Conservation (phyloP, 2,113 vertebrate genomes). For the Pantherophis guttatus region DNA sequence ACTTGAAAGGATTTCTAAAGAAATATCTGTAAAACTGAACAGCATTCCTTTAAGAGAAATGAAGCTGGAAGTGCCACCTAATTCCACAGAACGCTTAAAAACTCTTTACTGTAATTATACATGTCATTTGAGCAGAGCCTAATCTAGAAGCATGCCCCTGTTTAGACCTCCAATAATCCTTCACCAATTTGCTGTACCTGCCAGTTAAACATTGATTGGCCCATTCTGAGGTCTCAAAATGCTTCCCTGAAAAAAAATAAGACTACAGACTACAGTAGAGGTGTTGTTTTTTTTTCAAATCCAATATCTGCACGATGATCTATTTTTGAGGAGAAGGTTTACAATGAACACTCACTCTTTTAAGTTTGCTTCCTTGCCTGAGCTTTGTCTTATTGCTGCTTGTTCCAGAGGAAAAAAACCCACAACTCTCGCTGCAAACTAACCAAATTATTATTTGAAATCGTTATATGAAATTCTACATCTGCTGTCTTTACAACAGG, state of each 20-base stretch:
- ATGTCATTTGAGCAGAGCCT: not conserved
- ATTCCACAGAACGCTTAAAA: not conserved
- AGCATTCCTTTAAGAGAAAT: slow-evolving; percentile 6
- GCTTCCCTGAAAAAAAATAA: slow-evolving; percentile 13
- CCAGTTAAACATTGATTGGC: slow-evolving; percentile 4
- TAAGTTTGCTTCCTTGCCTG: not conserved
- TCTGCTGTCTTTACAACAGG: not conserved
- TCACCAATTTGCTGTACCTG: not conserved
- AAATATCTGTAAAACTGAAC: slow-evolving; percentile 20
- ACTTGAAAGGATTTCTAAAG: not conserved
- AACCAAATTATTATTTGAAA: not conserved
- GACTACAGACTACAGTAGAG: not conserved
- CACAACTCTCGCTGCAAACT: not conserved
- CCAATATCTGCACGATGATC: not conserved
- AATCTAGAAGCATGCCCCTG: not conserved
- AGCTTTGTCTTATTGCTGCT: not conserved
- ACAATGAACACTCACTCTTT: not conserved
- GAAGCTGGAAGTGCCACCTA: not conserved
- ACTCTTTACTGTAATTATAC: not conserved
- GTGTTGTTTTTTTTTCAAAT: not conserved
- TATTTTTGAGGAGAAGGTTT: not conserved
- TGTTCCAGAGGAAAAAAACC: not conserved
- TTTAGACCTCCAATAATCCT: slow-evolving; percentile 13
- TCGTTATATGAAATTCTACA: not conserved
- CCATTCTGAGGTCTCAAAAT: not conserved